Evolutionary conservation across 2,797 vertebrate genomes (phyloP).

Genomic region (Falco cherrug): DNA sequence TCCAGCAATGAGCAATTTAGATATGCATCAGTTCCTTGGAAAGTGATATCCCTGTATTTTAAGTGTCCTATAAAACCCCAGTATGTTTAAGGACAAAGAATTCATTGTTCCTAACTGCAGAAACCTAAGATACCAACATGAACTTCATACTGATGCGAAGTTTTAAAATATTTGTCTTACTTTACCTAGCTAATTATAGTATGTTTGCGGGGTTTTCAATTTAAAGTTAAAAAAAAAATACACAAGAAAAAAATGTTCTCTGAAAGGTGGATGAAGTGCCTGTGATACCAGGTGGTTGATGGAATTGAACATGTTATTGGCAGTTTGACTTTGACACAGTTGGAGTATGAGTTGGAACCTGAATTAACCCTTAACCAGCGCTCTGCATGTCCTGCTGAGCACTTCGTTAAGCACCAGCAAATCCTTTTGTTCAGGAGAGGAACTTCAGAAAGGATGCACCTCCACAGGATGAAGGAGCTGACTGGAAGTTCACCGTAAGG

Average conservation of each 20-base stretch:
- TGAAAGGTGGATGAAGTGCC: not conserved
- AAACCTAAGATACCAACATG: not conserved
- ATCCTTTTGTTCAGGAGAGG: no score
- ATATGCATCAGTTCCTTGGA: not conserved
- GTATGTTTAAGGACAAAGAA: not conserved
- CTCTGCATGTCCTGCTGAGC: no score
- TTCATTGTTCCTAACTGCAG: not conserved
- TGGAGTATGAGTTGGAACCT: no score
- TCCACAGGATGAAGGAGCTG: no score
- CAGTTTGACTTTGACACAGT: no score
- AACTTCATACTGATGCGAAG: not conserved
- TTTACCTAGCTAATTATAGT: not conserved
- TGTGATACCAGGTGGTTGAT: no score
- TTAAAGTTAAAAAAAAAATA: not conserved
- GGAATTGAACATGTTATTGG: no score
- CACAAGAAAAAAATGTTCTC: not conserved
- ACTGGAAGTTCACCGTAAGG: no score
- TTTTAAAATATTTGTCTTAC: not conserved
- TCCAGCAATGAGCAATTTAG: not conserved
- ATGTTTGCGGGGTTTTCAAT: rapidly evolving
- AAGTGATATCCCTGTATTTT: not conserved
- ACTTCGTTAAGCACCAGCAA: no score
- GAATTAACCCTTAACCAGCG: no score
- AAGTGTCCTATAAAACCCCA: not conserved
- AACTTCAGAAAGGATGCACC: no score